phyloP scores from a whole-genome alignment of 2,797 vertebrate genomes.

The Cynodonichthys magdalenae region DNA sequence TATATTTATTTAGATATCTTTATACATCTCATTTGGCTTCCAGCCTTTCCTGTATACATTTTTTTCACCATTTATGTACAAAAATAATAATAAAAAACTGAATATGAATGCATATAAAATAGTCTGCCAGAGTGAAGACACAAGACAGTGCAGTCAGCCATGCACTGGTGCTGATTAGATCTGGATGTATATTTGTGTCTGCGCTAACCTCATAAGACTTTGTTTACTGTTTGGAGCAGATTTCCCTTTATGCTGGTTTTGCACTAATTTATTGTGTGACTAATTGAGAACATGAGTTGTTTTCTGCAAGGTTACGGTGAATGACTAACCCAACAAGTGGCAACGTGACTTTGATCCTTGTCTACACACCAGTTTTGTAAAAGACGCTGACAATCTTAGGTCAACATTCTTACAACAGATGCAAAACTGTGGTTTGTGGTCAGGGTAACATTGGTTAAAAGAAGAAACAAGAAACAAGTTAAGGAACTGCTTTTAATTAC shows the following conservation, averaged over 20 bases:
- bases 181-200: slow-evolving; percentile 49
- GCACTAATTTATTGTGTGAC: slow-evolving; percentile 39
- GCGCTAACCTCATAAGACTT: slow-evolving; percentile 19
- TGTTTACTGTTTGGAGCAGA: slow-evolving; percentile 34
- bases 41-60: background rate
- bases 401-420: slow-evolving; percentile 27
- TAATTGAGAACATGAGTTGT: slow-evolving; percentile 55
- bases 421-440: slow-evolving; percentile 29
- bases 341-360: slow-evolving; percentile 7
- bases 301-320: slow-evolving; percentile 25
- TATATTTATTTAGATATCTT: too few relatives aligned
- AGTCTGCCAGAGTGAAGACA: slow-evolving; percentile 11
- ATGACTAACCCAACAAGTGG: slow-evolving; percentile 18
- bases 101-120: slow-evolving; percentile 14
- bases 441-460: slow-evolving; percentile 16
- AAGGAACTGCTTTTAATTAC: slow-evolving; percentile 1
- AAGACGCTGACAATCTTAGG: slow-evolving; percentile 33
- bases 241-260: slow-evolving; percentile 16
- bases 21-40: background rate
- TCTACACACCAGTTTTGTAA: slow-evolving; percentile 7
- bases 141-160: slow-evolving; percentile 14
- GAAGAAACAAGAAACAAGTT: background rate
- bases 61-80: background rate
- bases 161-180: slow-evolving; percentile 69
- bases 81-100: background rate